Base-by-base conservation (phyloP, 2,113 vertebrate species). In the Nannobrachium achirus region DNA sequence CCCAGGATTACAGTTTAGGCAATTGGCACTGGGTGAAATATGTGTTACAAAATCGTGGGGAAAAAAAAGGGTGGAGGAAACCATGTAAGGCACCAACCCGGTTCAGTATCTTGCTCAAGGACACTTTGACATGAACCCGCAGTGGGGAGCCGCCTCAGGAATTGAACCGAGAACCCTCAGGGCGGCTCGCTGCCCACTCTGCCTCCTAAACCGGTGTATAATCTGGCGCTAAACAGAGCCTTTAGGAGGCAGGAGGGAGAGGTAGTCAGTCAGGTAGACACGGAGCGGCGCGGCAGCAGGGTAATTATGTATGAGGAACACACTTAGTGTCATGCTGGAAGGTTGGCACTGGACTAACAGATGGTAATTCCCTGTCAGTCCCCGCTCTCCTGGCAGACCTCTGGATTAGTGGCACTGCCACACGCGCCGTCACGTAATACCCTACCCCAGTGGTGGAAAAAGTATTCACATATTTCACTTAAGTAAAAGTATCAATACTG, bases 251-350 rank as follows among this genome's bases (percentile, higher is more conserved):
- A 66, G 69, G 60, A 8, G 44, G 63, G 52, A 68, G 71, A 70
- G 71, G 71, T 57, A 55, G 80, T 78, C 60, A 55, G 80, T 78
- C 66, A 66, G 10, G 38, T 38, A 56, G 48, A 73, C 61, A 62
- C 70, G 64, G 67, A 56, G 65, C 56, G 56, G 71, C 49, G 60
- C 66, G 9, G 0, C 65, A 39, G 60, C n/a, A 0, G 64, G 76
- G 70, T 89, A 89, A 89, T 90, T 84, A 85, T 73, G 70, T 82
- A 76, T 79, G 75, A 83, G 79, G 73, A 86, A 81, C 77, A 71
- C 19, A 10, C 73, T 88, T 89, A 88, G 69, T 60, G 3, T 67
- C 63, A 69, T 39, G 41, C 66, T 73, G 55, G 84, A 78, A 79
- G 25, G 78, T 71, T 70, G 68, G 70, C 75, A 53, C 79, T 81